These are phyloP conservation scores for Otocyon megalotis DNA, from an alignment of 2,113 vertebrate species.

Conservation along the genomic window DNA sequence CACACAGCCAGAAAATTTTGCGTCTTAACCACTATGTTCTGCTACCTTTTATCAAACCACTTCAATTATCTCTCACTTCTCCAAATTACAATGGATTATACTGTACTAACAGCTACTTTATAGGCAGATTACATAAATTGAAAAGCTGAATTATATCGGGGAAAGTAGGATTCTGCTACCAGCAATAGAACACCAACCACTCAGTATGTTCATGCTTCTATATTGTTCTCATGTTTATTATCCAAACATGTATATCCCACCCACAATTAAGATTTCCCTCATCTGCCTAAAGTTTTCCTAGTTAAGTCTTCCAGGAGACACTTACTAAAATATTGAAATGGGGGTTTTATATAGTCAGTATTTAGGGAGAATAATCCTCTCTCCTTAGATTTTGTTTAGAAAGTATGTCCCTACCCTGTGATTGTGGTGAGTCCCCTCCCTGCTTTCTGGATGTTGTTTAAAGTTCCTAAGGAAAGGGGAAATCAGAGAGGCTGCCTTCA, in stretches of 20 bases:
- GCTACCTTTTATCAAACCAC: not conserved
- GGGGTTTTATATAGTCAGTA: not conserved
- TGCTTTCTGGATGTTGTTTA: not conserved
- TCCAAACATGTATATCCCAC: not conserved
- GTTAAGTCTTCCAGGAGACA: not conserved
- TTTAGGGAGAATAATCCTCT: constrained; percentile 1
- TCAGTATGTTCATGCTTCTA: not conserved
- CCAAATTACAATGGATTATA: not conserved
- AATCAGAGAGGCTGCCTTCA: not conserved
- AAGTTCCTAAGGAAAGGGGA: constrained; percentile 48
- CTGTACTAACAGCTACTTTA: not conserved
- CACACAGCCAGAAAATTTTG: not conserved
- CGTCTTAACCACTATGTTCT: not conserved
- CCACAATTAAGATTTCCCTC: constrained; percentile 1
- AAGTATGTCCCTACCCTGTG: constrained; percentile 29
- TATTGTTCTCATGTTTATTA: constrained; percentile 3
- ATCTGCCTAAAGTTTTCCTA: constrained; percentile 40
- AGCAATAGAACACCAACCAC: not conserved
- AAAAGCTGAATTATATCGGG: not conserved
- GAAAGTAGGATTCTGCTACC: not conserved
- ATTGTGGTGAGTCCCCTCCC: constrained; percentile 43
- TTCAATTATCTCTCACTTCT: not conserved
- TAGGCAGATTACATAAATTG: not conserved
- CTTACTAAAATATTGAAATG: not conserved
- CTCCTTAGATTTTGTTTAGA: constrained; percentile 47